phyloP scores from a whole-genome alignment of 2,113 vertebrate genomes.

The Lepisosteus osseus region DNA sequence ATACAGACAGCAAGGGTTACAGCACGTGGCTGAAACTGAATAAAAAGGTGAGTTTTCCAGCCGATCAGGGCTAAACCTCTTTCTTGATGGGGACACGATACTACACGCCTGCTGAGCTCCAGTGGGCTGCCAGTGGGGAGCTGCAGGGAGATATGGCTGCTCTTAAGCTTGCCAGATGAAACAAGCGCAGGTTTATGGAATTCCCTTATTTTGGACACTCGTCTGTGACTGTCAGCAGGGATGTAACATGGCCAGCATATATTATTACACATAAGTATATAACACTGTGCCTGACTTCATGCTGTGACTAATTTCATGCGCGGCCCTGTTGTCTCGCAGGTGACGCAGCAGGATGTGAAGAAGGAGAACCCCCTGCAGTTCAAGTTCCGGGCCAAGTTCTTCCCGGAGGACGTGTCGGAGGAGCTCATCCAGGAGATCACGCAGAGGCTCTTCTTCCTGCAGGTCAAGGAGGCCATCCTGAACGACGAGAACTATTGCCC shows the following conservation, averaged over 20 bases:
- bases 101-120: no score
- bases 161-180: no score
- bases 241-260: no score
- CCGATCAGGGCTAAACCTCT: no score
- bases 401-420: conserved; percentile 95
- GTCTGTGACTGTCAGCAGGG: no score
- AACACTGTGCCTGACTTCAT: neutral
- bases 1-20: conserved; percentile 95
- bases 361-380: conserved; percentile 97
- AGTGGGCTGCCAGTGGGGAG: no score
- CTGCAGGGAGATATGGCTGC: no score
- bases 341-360: conserved; percentile 93
- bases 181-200: no score
- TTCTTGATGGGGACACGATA: no score
- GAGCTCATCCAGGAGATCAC: conserved; percentile 98
- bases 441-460: conserved; percentile 94
- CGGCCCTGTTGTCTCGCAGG: conserved; percentile 55
- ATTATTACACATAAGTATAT: no score
- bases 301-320: neutral
- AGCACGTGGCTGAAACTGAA: conserved; percentile 95
- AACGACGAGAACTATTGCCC: conserved; percentile 97
- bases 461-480: conserved; percentile 96
- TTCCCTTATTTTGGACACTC: no score
- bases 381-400: conserved; percentile 96
- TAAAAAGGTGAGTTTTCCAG: conserved; percentile 81